phyloP scores from a whole-genome alignment of 2,888 invertebrate genomes.

The Chromoteleia sp. region DNA sequence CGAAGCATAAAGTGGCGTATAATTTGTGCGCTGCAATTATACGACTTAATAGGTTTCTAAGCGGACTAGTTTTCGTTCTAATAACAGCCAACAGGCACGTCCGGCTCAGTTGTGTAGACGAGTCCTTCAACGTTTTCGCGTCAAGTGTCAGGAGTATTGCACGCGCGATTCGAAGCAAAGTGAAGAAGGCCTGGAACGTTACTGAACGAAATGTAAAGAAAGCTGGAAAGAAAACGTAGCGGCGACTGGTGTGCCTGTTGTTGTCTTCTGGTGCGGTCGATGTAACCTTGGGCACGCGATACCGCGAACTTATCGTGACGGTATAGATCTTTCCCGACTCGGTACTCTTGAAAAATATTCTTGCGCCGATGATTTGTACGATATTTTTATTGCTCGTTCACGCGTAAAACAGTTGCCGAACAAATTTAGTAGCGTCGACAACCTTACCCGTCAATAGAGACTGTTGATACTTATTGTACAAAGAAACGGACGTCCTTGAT shows the following conservation, averaged over 20 bases:
- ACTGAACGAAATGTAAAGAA: too few species aligned
- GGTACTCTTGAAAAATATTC: slow-evolving; percentile 58
- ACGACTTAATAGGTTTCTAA: slow-evolving; percentile 43
- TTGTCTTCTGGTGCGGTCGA: slow-evolving; percentile 73
- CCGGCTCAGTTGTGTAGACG: slow-evolving; percentile 72
- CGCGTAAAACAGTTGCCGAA: slow-evolving; percentile 37
- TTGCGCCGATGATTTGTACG: not conserved
- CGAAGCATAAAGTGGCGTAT: slow-evolving; percentile 49
- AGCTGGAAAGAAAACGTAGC: slow-evolving; percentile 46
- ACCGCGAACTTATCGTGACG: slow-evolving; percentile 73
- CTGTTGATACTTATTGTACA: slow-evolving; percentile 18
- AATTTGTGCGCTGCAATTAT: slow-evolving; percentile 46
- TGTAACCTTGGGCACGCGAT: slow-evolving; percentile 83
- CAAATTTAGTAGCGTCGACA: slow-evolving; percentile 26
- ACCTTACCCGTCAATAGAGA: too few species aligned
- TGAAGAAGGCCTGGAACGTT: too few species aligned
- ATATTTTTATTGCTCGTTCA: slow-evolving; percentile 65
- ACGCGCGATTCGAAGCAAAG: too few species aligned
- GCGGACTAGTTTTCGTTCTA: slow-evolving; percentile 72
- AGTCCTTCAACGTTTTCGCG: slow-evolving; percentile 78
- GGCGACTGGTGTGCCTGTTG: slow-evolving; percentile 35
- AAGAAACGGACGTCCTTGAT: slow-evolving; percentile 25
- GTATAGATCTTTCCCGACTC: slow-evolving; percentile 3
- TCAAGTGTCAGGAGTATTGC: slow-evolving; percentile 75
- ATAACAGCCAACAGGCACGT: slow-evolving; percentile 78